Evolutionary conservation across 2,797 vertebrate species (phyloP).

Genomic region (Argentina silus): DNA sequence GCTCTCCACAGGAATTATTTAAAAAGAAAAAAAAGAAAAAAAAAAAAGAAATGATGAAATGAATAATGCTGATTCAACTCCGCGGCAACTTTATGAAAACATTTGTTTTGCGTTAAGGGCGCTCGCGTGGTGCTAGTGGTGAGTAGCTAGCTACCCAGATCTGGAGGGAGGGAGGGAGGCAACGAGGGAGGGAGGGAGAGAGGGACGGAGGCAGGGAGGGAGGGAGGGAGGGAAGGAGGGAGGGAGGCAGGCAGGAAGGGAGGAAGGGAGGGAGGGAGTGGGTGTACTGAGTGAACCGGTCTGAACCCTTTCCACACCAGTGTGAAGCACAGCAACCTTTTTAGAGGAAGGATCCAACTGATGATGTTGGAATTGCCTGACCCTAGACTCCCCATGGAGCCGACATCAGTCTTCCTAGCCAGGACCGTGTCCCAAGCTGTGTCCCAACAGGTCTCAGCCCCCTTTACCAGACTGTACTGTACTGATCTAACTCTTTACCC

Average conservation of each 20-base stretch:
- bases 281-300: background rate
- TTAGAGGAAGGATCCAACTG: no score
- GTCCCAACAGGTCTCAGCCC: no score
- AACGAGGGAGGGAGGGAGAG: constrained; percentile 1
- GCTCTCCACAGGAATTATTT: constrained; percentile 25
- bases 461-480: no score
- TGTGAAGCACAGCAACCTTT: no score
- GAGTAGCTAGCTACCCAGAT: constrained; percentile 47
- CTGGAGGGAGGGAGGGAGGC: background rate
- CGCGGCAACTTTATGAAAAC: constrained; percentile 65
- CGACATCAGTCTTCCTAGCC: no score
- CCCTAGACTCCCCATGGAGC: no score
- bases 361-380: no score
- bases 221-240: background rate
- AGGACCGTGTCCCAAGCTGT: no score
- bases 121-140: constrained; percentile 46
- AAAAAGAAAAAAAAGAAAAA: constrained; percentile 12
- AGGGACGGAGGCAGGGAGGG: background rate
- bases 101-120: constrained; percentile 75
- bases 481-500: no score
- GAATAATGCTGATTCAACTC: constrained; percentile 74
- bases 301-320: no score
- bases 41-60: constrained; percentile 44
- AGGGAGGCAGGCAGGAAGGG: background rate
- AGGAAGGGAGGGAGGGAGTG: background rate